Base-by-base conservation (phyloP, 2,888 invertebrate species). In the Athalia rosae region DNA sequence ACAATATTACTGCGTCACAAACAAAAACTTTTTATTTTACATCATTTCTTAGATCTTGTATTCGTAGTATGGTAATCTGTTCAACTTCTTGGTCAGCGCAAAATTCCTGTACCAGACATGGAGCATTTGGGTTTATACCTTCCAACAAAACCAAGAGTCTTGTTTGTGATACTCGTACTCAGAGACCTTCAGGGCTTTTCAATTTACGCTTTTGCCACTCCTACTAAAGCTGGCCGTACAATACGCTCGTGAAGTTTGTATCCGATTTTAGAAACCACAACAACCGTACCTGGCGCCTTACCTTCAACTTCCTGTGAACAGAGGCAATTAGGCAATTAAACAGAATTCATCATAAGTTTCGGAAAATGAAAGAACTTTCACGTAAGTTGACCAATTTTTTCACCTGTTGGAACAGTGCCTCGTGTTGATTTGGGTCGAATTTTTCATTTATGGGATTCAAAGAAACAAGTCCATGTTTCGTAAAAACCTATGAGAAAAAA, bases 371-470 rank as follows among this genome's bases (percentile, higher is more conserved):
- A 28, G 28, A 28, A 28, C 0, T 28, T 1, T 28, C 28, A 28
- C 28, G 28, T 28, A 28, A 28, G 1, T 28, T 2, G 28, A 28
- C 9, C 41, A 4, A 41, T 50, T 3, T 53, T 5, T 45, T 84
- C 90, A 95, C 96, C 92, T 97, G 96, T 91, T 98, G 96, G 91
- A 98, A 99, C 56, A 99, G 90, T 0, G 99, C 99, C 90, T 99
- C 99, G 85, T 99, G 99, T 73, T 95, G 91, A 90, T 99, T 98
- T 0, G 99, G 99, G 91, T 99, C 95, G 90, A 99, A 99, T 88
- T 98, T 98, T 87, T 98, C 96, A 82, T 98, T 94, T 0, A 97
- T 85, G 3, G 99, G 99, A 85, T 96, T 94, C 43, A 99, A 94
- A n/a, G 94, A 92, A 69, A 94, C 93, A 50, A 99, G 91, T 0